A percentile compares a stretch with the other conserved stretches of the same genome.
Conservation (phyloP, 2,113 vertebrate species). For the Gasterosteus aculeatus region DNA sequence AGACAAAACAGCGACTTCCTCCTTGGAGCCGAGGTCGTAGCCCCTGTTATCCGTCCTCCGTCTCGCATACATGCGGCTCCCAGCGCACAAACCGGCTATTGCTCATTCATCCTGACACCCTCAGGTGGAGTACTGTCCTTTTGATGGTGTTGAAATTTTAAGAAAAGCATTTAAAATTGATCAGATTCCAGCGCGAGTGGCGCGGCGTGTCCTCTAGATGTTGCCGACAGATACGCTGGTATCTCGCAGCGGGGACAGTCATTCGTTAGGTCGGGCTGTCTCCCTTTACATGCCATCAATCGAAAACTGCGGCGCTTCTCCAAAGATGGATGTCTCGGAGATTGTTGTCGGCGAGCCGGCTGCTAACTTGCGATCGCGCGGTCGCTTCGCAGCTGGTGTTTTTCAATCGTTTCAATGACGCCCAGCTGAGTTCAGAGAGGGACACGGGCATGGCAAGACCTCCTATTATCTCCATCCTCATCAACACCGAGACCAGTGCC, state of each 20-base stretch:
- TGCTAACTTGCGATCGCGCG: conserved; percentile 70
- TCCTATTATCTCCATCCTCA: not conserved
- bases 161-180: conserved; percentile 74
- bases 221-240: conserved; percentile 67
- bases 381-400: conserved; percentile 65
- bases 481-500: not conserved
- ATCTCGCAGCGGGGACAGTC: conserved; percentile 72
- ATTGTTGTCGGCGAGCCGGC: conserved; percentile 72
- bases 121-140: conserved; percentile 76
- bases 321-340: conserved; percentile 78
- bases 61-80: conserved; percentile 42
- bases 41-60: conserved; percentile 29
- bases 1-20: conserved; percentile 40
- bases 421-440: conserved; percentile 25
- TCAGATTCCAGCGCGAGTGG: conserved; percentile 73
- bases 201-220: conserved; percentile 83
- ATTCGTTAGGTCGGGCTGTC: conserved; percentile 77
- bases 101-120: conserved; percentile 76
- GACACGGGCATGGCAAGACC: not conserved
- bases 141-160: conserved; percentile 77
- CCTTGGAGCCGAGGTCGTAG: conserved; percentile 19
- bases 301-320: conserved; percentile 66
- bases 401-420: conserved; percentile 73
- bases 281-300: conserved; percentile 74
- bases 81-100: conserved; percentile 62